Evolutionary conservation across 2,797 vertebrate genomes (phyloP).

Genomic region (Platalea minor): DNA sequence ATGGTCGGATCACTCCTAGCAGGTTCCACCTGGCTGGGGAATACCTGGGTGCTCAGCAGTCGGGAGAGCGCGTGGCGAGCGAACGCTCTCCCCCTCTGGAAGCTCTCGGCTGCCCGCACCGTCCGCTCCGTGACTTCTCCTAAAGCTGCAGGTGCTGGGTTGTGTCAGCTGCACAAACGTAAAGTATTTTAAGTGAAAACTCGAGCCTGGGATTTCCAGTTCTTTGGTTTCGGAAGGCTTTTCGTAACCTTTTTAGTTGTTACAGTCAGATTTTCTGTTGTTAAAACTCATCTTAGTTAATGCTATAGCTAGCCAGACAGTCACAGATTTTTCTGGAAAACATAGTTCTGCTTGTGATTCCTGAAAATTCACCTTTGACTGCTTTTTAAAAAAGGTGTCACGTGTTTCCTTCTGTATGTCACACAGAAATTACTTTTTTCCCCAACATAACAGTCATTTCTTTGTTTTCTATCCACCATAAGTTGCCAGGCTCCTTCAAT

Average conservation of each 20-base stretch:
- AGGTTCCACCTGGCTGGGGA: not conserved
- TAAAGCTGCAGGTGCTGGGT: not conserved
- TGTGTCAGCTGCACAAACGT: fast-evolving
- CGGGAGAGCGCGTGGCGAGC: fast-evolving
- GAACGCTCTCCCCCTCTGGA: not conserved
- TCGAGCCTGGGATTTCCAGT: not conserved
- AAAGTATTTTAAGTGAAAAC: not conserved
- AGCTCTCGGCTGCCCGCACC: fast-evolving
- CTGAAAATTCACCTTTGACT: not conserved
- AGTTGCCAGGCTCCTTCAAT: not conserved
- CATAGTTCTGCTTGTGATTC: not conserved
- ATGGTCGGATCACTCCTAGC: no score
- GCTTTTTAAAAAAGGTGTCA: not conserved
- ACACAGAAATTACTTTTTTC: not conserved
- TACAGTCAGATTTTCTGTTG: not conserved
- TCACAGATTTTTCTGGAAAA: not conserved
- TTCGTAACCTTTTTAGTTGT: not conserved
- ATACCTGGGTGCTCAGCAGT: not conserved
- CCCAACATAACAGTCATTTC: not conserved
- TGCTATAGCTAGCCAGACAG: not conserved
- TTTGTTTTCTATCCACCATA: not conserved
- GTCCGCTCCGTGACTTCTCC: not conserved
- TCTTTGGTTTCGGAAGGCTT: not conserved
- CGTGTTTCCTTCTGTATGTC: fast-evolving
- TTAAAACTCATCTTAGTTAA: not conserved